A percentile compares a stretch with the other conserved stretches of the same genome.
These are phyloP conservation scores for Pseudochaenichthys georgianus DNA, from an alignment of 2,797 vertebrate genomes.

Conservation along the genomic window DNA sequence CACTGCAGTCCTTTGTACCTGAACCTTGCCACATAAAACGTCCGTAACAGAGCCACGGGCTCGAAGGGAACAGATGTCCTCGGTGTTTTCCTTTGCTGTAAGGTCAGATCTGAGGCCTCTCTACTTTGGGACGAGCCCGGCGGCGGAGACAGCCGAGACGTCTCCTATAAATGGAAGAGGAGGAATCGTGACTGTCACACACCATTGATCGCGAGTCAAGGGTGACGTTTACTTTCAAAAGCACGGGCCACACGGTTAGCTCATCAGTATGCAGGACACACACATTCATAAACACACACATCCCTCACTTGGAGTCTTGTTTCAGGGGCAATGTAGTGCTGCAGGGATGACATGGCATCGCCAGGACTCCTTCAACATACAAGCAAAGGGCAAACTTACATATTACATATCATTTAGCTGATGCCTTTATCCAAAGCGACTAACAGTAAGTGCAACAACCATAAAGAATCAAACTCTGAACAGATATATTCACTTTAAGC, in stretches of 20 bases:
- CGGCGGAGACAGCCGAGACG: background rate
- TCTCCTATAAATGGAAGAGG: slow-evolving; percentile 40
- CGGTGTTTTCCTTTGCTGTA: slow-evolving; percentile 38
- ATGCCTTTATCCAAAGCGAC: too few species aligned
- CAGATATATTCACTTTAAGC: too few species aligned
- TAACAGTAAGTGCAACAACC: too few species aligned
- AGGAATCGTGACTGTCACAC: slow-evolving; percentile 55
- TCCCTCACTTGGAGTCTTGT: background rate
- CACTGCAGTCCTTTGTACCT: slow-evolving; percentile 35
- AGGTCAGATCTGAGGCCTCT: slow-evolving; percentile 34
- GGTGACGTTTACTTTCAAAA: slow-evolving; percentile 54
- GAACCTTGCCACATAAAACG: slow-evolving; percentile 43
- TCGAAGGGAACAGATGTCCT: slow-evolving; percentile 48
- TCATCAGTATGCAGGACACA: slow-evolving; percentile 34
- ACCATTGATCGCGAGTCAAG: slow-evolving; percentile 41
- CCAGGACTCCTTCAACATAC: too few species aligned
- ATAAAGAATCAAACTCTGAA: too few species aligned
- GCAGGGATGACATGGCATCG: too few species aligned
- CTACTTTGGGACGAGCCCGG: slow-evolving; percentile 22
- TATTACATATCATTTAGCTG: too few species aligned
- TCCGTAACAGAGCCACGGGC: slow-evolving; percentile 5
- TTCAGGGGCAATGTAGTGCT: slow-evolving; percentile 1
- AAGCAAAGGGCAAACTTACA: too few species aligned
- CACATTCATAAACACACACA: slow-evolving; percentile 36
- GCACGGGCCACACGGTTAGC: background rate